Evolutionary conservation across 2,888 invertebrate species (phyloP), one percentile per base, ranked within the genome.

Genomic region (Brassicogethes aeneus): DNA sequence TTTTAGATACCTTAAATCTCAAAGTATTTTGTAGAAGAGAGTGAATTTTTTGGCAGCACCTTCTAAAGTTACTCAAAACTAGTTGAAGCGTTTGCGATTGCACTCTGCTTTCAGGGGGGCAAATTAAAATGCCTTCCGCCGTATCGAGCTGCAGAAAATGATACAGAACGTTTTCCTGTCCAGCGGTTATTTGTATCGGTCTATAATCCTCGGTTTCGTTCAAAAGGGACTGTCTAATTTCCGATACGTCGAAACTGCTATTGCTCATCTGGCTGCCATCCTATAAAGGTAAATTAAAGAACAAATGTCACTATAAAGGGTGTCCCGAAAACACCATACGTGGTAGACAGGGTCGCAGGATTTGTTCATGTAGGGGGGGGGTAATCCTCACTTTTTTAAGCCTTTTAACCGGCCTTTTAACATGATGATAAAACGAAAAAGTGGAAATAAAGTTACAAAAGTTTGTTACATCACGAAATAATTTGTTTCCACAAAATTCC

Each of bases 121-220:
- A 78, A 39, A 90, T 63, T 2, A 86, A 61, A 37, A 88, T 68
- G 1, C 89, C 88, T 57, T 83, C 80, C 8, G 77, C 74, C 0
- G 72, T 69, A 61, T 89, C 85, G 39, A 89, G 64, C 42, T 83
- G 80, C 1, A 88, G 74, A 56, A 82, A 88, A 62, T 87, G 82
- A 58, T 85, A 82, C 41, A 89, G 62, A 7, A 80, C 79, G 61
- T 86, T 86, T 43, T 80, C 79, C 37, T 75, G 74, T 1, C 86
- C 86, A 1, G 79, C 71, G 13, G 85, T 84, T 52, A 84, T 70
- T 62, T 71, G 69, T 45, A 70, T 63, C 1, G 77, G 74, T 30
- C 76, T 66, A 32, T 77, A 73, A 42, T 77, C 76, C 47, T 79
- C 77, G 12, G 82, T 79, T 64, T 86, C 85, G 48, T 78, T 79